Base-by-base conservation (phyloP, 2,797 vertebrate species). In the Limnodromus scolopaceus region DNA sequence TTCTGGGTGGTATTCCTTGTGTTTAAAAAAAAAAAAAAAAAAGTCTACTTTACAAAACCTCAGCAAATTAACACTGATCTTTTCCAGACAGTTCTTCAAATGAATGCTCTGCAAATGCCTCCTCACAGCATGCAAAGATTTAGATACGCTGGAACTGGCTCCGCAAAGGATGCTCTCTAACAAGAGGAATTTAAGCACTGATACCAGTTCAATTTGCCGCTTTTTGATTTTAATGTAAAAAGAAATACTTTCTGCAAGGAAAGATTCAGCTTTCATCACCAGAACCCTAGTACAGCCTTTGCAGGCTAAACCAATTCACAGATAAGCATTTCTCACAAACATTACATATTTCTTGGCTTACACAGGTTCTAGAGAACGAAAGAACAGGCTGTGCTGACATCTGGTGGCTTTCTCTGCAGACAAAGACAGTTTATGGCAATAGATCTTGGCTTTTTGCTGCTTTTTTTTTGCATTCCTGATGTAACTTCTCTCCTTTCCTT, bases 301-400 rank as follows among this genome's bases (percentile, higher is more conserved):
- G 54, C 60, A 79, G 53, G 55, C 70, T 85, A 82, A 94, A 63
- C 53, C 45, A 87, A 15, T 93, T 84, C 91, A 70, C 60, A 68
- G 57, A 78, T 38, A 83, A 84, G 55, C 39, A 57, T 53, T 81
- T 60, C 49, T 60, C 61, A 32, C 41, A 76, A 88, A 61, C 68
- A 51, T 72, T 51, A 36, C 49, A 32, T 34, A n/a, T 43, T 38
- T 46, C 55, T 88, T 66, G 48, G 34, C 75, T 92, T 20, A 24
- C 63, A n/a, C 5, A 9, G 45, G 60, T 48, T 74, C 49, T 48
- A 68, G 38, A 84, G 79, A 78, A 58, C 22, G 68, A 88, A 85
- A 96, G 93, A 84, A 90, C 57, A 96, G 97, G 74, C 97, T 98
- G 95, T 98, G 95, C 97, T 98, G 98, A 98, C 98, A 98, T 91